These are phyloP conservation scores for Mesocricetus auratus DNA, from an alignment of 2,113 vertebrate genomes.

Conservation along the genomic window DNA sequence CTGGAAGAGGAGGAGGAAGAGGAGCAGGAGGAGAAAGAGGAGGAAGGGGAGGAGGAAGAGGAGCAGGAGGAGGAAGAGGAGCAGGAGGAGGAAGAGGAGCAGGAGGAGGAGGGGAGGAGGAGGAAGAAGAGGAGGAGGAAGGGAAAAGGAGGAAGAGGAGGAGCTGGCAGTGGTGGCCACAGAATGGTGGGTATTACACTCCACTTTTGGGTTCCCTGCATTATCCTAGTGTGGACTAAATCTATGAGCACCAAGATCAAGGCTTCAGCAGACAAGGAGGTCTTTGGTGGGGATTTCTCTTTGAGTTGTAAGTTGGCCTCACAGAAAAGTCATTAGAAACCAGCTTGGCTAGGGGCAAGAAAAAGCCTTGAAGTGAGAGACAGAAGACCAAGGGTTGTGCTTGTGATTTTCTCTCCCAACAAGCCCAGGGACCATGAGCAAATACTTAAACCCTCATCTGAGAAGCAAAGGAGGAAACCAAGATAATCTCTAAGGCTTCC, in stretches of 20 bases:
- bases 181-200: not conserved
- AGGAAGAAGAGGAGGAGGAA: not conserved
- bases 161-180: not conserved
- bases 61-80: not conserved
- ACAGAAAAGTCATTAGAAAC: constrained; percentile 64
- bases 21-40: not conserved
- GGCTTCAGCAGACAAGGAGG: constrained; percentile 36
- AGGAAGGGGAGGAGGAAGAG: not conserved
- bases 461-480: constrained; percentile 28
- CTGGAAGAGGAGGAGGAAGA: not conserved
- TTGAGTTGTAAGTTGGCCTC: constrained; percentile 58
- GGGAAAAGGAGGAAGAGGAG: no score
- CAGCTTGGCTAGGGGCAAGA: constrained; percentile 39
- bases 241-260: constrained; percentile 43
- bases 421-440: constrained; percentile 39
- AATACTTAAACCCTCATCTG: constrained; percentile 44
- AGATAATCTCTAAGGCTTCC: constrained; percentile 21
- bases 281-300: constrained; percentile 44
- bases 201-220: constrained; percentile 13
- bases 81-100: not conserved
- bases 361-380: constrained; percentile 1
- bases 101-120: not conserved
- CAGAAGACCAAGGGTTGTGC: not conserved
- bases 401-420: constrained; percentile 41
- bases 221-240: constrained; percentile 43